A percentile compares a stretch with the other conserved stretches of the same genome.
phyloP scores from a whole-genome alignment of 2,113 vertebrate species.

The Romanogobio albipinnatus region DNA sequence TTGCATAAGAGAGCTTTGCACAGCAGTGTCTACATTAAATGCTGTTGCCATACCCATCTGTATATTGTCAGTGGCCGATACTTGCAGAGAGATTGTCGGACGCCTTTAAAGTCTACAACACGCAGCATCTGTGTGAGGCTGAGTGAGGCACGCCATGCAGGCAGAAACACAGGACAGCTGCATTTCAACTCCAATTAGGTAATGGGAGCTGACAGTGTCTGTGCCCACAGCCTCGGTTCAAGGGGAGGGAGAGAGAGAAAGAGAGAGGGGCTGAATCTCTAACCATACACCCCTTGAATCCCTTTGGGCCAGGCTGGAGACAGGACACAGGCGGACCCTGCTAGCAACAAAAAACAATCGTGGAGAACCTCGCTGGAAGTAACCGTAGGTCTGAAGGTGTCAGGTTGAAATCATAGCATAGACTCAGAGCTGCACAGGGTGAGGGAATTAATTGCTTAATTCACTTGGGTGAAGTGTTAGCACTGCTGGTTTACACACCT shows the following conservation, averaged over 20 bases:
- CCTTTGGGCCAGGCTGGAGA: conserved; percentile 59
- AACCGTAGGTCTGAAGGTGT: background rate
- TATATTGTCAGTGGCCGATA: conserved; percentile 11
- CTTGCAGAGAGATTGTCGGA: conserved; percentile 6
- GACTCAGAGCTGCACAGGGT: conserved; percentile 3
- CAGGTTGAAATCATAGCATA: background rate
- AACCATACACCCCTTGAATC: conserved; percentile 54
- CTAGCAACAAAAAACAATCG: conserved; percentile 59
- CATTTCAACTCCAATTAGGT: conserved; percentile 79
- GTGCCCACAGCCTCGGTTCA: conserved; percentile 51
- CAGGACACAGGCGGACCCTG: conserved; percentile 44
- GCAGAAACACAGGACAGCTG: conserved; percentile 71
- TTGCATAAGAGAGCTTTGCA: conserved; percentile 4
- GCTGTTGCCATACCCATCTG: background rate
- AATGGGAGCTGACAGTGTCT: conserved; percentile 76
- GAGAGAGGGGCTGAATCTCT: conserved; percentile 29
- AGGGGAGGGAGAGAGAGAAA: conserved; percentile 38
- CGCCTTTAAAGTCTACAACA: conserved; percentile 11
- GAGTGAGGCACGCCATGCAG: conserved; percentile 59
- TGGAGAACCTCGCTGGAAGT: background rate
- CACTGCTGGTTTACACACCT: conserved; percentile 43
- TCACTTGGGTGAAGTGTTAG: conserved; percentile 44
- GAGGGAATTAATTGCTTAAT: conserved; percentile 33
- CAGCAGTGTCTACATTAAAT: conserved; percentile 7
- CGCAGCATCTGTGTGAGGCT: conserved; percentile 46